These are phyloP conservation scores for Cryptus viduatorius DNA, from an alignment of 2,888 invertebrate genomes.

Conservation along the genomic window DNA sequence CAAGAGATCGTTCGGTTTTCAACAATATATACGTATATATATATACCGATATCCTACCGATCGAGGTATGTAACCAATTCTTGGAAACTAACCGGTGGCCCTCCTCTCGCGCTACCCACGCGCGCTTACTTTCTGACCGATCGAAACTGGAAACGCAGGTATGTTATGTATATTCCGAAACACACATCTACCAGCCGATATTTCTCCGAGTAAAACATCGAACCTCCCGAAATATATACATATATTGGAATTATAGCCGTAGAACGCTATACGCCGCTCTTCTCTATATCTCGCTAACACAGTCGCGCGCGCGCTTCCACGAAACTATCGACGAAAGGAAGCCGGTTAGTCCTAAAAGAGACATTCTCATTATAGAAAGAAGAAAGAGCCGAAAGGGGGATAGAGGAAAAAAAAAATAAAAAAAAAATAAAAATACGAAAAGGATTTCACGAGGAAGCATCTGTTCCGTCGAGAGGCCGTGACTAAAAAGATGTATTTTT, in stretches of 20 bases:
- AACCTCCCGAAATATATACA: conserved; percentile 26
- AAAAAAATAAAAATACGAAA: conserved; percentile 40
- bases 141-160: conserved; percentile 63
- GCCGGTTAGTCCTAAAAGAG: conserved; percentile 64
- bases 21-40: conserved; percentile 10
- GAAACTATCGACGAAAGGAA: conserved; percentile 63
- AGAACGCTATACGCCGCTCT: conserved; percentile 38
- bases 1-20: conserved; percentile 67
- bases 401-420: neutral
- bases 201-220: conserved; percentile 43
- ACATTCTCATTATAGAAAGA: conserved; percentile 66
- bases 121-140: conserved; percentile 32
- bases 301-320: conserved; percentile 58
- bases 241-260: conserved; percentile 41
- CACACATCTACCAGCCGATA: conserved; percentile 52
- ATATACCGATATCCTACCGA: conserved; percentile 18
- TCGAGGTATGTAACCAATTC: conserved; percentile 57
- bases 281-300: conserved; percentile 42
- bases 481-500: conserved; percentile 59
- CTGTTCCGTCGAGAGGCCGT: conserved; percentile 40
- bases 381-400: conserved; percentile 23
- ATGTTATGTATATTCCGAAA: conserved; percentile 54
- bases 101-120: conserved; percentile 31
- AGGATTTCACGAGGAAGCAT: conserved; percentile 59
- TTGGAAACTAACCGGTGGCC: conserved; percentile 53